phyloP scores from a whole-genome alignment of 2,113 vertebrate genomes.

The Epinephelus cyanopodus region DNA sequence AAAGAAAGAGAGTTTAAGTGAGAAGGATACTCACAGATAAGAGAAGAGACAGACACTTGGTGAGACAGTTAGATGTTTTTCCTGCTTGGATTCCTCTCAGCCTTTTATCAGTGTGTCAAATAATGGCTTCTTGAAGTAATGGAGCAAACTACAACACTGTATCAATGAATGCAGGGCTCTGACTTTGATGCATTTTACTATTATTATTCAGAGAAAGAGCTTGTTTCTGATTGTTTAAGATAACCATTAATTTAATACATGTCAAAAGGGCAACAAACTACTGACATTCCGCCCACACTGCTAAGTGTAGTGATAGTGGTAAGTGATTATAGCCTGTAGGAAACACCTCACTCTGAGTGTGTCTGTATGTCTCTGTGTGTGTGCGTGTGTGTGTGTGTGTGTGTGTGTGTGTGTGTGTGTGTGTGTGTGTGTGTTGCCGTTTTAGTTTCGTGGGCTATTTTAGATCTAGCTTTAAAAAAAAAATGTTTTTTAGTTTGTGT shows the following conservation, averaged over 20 bases:
- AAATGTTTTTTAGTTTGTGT: too few species aligned
- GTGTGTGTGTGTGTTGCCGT: background rate
- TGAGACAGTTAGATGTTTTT: conserved; percentile 9
- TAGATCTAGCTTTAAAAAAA: too few species aligned
- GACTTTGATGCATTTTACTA: conserved; percentile 1
- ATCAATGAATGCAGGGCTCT: background rate
- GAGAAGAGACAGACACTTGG: conserved; percentile 42
- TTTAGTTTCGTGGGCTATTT: too few species aligned
- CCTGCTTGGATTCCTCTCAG: background rate
- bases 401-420: too few species aligned
- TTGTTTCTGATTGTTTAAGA: background rate
- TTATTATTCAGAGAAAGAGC: background rate
- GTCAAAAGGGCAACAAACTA: background rate
- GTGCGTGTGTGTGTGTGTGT: background rate
- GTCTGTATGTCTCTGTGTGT: background rate
- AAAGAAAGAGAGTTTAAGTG: conserved; percentile 32
- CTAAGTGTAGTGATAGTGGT: background rate
- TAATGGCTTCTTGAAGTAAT: background rate
- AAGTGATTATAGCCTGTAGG: background rate
- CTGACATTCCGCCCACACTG: background rate
- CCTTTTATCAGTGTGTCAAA: conserved; percentile 23
- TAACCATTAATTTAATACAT: background rate
- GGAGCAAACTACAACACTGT: background rate
- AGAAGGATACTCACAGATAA: conserved; percentile 44
- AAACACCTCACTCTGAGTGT: background rate